Conservation (phyloP, 2,113 vertebrate genomes). For the Rhinopithecus roxellana region DNA sequence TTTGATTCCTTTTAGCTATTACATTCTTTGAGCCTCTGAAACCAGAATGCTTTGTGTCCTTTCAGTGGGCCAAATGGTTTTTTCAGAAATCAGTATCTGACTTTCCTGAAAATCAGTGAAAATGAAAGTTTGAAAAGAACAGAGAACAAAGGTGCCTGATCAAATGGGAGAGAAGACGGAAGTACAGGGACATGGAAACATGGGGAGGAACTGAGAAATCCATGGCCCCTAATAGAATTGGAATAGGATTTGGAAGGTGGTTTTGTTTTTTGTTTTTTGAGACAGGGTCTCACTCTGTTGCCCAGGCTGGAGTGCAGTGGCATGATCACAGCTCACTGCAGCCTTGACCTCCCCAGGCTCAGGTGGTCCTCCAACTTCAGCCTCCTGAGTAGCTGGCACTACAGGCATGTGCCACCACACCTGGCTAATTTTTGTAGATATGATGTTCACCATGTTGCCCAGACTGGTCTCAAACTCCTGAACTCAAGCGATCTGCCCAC, state of each 20-base stretch:
- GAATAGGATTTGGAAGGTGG: neutral
- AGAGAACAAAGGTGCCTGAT: neutral
- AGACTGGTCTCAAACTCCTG: neutral
- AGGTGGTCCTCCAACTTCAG: neutral
- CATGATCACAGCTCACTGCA: neutral
- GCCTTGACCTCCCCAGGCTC: neutral
- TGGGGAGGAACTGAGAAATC: neutral
- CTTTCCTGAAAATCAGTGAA: slow-evolving; percentile 44
- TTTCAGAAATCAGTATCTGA: neutral
- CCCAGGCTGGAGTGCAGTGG: neutral
- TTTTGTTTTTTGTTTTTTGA: neutral
- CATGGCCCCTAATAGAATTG: neutral
- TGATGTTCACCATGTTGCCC: neutral
- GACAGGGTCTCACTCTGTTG: neutral
- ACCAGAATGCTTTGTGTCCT: neutral
- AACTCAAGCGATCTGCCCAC: neutral
- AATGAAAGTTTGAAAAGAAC: neutral
- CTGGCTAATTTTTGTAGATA: neutral
- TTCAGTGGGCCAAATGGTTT: neutral
- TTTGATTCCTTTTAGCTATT: neutral
- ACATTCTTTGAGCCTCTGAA: neutral
- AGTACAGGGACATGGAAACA: neutral
- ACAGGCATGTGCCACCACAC: neutral
- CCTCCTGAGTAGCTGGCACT: neutral
- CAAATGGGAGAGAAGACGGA: neutral